phyloP scores from a whole-genome alignment of 2,888 invertebrate species.

The Phyto melanocephala region DNA sequence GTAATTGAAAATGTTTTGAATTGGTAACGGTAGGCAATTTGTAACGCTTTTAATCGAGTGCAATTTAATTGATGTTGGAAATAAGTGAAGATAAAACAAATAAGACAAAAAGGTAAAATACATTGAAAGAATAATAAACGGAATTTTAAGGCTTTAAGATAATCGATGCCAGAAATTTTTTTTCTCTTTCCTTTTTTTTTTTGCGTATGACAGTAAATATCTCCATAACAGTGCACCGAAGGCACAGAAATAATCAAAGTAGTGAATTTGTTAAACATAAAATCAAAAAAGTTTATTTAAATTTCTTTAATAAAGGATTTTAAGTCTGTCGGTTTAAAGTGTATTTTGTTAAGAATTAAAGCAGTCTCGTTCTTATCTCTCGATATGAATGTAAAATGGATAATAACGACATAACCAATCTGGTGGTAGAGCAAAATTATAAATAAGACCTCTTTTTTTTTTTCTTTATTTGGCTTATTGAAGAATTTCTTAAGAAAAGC shows the following conservation, averaged over 20 bases:
- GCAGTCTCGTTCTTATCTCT: conserved; percentile 34
- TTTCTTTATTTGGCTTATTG: conserved; percentile 24
- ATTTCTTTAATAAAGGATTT: too few species aligned
- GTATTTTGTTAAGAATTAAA: neutral
- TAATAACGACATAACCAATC: conserved; percentile 56
- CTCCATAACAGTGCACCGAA: too few species aligned
- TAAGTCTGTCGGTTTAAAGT: too few species aligned
- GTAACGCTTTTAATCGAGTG: neutral
- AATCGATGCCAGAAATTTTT: too few species aligned
- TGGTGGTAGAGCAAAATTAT: conserved; percentile 41
- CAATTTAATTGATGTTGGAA: neutral
- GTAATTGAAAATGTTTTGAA: conserved; percentile 12
- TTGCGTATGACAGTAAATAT: too few species aligned
- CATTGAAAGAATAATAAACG: too few species aligned
- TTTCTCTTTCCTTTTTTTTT: too few species aligned
- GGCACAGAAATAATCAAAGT: too few species aligned
- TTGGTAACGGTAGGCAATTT: conserved; percentile 18
- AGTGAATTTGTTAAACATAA: too few species aligned
- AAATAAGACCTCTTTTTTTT: conserved; percentile 53
- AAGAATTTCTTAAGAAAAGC: conserved; percentile 49
- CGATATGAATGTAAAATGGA: conserved; percentile 53
- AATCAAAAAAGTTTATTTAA: too few species aligned
- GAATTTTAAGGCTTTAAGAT: too few species aligned
- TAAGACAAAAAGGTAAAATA: too few species aligned
- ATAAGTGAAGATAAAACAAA: neutral